Conservation (phyloP, 2,113 vertebrate genomes). For the Anguilla rostrata region DNA sequence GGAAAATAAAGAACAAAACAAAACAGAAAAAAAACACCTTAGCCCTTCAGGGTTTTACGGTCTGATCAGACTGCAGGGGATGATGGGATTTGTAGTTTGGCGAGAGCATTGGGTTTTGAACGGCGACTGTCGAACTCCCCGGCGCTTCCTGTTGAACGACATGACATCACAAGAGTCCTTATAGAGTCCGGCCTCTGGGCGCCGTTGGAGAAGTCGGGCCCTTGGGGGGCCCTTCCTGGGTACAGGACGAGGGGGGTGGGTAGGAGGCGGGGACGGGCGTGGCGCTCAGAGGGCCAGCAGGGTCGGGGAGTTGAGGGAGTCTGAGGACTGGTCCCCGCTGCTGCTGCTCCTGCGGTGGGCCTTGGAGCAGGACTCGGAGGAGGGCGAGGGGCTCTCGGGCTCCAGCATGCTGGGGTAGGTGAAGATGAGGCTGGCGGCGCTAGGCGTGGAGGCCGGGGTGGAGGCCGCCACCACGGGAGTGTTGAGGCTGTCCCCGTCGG, state of each 20-base stretch:
- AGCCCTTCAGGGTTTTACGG: constrained; percentile 71
- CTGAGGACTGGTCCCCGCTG: constrained; percentile 97
- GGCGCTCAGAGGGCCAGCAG: constrained; percentile 88
- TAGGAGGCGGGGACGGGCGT: constrained; percentile 37
- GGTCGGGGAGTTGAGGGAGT: constrained; percentile 99
- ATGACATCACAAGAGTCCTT: constrained; percentile 2
- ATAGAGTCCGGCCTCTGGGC: neutral
- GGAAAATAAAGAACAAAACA: constrained; percentile 39
- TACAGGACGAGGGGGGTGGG: constrained; percentile 36
- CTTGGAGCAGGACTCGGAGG: constrained; percentile 97
- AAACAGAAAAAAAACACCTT: constrained; percentile 53
- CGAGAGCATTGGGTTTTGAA: neutral
- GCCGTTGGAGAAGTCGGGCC: neutral
- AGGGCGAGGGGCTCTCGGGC: constrained; percentile 90
- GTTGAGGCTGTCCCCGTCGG: constrained; percentile 94
- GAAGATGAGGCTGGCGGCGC: constrained; percentile 92
- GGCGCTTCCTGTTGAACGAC: too few relatives aligned
- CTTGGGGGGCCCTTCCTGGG: constrained; percentile 32
- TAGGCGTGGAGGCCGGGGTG: constrained; percentile 89
- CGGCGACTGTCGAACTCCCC: neutral
- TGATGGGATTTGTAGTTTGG: neutral
- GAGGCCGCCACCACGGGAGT: constrained; percentile 94
- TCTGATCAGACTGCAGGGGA: neutral
- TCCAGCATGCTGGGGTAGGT: constrained; percentile 96
- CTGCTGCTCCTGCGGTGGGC: constrained; percentile 98